phyloP scores from a whole-genome alignment of 2,888 invertebrate species.

The Cheilosia variabilis region DNA sequence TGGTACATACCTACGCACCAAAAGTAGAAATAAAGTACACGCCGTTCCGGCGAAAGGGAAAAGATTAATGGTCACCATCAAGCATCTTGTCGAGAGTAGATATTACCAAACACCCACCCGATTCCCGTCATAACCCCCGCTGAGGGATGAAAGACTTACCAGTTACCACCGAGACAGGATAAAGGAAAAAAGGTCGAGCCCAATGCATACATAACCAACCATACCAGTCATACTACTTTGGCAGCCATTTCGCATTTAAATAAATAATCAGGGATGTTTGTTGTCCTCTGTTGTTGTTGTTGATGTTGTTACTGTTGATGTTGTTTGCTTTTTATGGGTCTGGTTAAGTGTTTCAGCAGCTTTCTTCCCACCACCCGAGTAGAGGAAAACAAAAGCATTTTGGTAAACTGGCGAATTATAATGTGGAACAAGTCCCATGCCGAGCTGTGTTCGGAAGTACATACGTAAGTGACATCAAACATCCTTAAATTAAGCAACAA shows the following conservation, averaged over 20 bases:
- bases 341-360: slow-evolving; percentile 72
- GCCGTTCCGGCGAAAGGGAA: slow-evolving; percentile 63
- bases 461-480: slow-evolving; percentile 58
- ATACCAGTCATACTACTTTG: slow-evolving; percentile 24
- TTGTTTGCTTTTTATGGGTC: slow-evolving; percentile 71
- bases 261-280: slow-evolving; percentile 74
- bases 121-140: not conserved
- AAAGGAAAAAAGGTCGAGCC: slow-evolving; percentile 61
- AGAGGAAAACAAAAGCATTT: slow-evolving; percentile 70
- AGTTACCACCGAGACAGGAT: slow-evolving; percentile 24
- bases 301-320: slow-evolving; percentile 23
- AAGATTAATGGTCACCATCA: slow-evolving; percentile 75
- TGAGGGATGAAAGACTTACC: slow-evolving; percentile 43
- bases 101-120: slow-evolving; percentile 39
- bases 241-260: slow-evolving; percentile 73
- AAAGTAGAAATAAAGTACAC: slow-evolving; percentile 64
- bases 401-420: slow-evolving; percentile 67
- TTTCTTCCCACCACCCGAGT: slow-evolving; percentile 37
- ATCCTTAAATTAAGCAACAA: slow-evolving; percentile 64
- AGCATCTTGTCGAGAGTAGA: slow-evolving; percentile 74
- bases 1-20: slow-evolving; percentile 44
- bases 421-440: slow-evolving; percentile 61
- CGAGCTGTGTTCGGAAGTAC: slow-evolving; percentile 43
- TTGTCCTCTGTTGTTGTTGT: slow-evolving; percentile 22
- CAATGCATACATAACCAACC: slow-evolving; percentile 61